Base-by-base conservation (phyloP, 1,140 invertebrate species). In the Neotoxoptera formosana region DNA sequence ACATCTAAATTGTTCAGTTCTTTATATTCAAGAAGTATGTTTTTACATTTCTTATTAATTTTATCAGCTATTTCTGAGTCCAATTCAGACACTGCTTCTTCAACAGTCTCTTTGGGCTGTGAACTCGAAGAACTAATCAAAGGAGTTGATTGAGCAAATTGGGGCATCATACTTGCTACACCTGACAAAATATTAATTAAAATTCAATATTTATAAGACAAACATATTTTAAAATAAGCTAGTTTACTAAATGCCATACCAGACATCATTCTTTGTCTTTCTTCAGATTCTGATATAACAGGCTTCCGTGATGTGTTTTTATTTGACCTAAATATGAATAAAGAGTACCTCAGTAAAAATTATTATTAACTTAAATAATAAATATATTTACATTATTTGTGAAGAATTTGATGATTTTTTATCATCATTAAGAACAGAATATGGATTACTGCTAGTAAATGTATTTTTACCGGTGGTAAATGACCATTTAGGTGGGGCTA, bases 191-290 rank as follows among this genome's bases (percentile, higher is more conserved):
- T 34, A 90, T 9, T 20, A 76, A 41, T 41, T 41, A 41, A 41
- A 41, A 41, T 41, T 41, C 4, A 41, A 41, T 41, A 41, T 41
- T 41, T 41, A 41, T 41, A 17, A n/a, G 17, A 76, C 0, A 20
- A 7, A 6, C 1, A 34, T 4, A 3, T n/a, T n/a, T 14, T n/a
- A n/a, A 20, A 48, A 48, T 48, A 36, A 51, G 2, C 0, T 0
- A 48, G 8, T 47, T 41, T 23, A 41, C 7, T 45, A 87, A n/a
- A n/a, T 30, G 9, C 23, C 48, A 25, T 93, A 93, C 91, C 91
- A 84, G 91, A 86, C 48, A 93, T 86, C 91, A 93, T 93, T 56
- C 91, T 53, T 36, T 93, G 47, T n/a, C 81, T 93, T 83, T 93
- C 91, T 56, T 93, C 91, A 34, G 11, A 30, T 30, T 93, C 91